Evolutionary conservation across 2,797 vertebrate species (phyloP).

Genomic region (Hipposideros larvatus): DNA sequence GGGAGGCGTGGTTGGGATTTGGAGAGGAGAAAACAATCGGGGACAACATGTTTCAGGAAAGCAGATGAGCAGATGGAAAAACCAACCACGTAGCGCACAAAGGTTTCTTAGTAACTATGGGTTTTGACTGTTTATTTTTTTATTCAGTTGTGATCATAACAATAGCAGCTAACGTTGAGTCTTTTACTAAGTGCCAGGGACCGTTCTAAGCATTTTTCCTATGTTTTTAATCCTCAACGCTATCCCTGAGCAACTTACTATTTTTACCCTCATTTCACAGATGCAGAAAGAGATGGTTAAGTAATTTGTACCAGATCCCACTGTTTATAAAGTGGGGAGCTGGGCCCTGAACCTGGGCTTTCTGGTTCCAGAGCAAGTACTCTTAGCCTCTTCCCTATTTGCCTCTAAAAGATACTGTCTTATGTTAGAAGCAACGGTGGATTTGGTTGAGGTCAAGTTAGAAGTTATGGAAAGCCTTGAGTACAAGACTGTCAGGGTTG

Average conservation of each 20-base stretch:
- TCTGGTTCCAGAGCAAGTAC: not conserved
- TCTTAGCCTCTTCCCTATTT: not conserved
- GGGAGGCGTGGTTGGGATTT: not conserved
- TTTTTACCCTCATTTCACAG: slow-evolving; percentile 6
- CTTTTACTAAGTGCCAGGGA: not conserved
- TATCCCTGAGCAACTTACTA: not conserved
- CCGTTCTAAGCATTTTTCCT: not conserved
- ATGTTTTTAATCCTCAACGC: not conserved
- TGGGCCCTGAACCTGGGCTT: not conserved
- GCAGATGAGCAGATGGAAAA: not conserved
- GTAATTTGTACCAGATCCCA: not conserved
- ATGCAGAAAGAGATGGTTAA: not conserved
- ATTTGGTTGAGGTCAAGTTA: not conserved
- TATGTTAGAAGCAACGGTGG: not conserved
- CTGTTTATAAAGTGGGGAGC: not conserved
- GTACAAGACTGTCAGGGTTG: not conserved
- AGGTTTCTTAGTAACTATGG: not conserved
- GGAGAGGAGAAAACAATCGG: not conserved
- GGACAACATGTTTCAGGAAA: not conserved
- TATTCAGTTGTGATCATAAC: not conserved
- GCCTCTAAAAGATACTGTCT: not conserved
- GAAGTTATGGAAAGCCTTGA: not conserved
- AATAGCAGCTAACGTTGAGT: not conserved
- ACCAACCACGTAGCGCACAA: not conserved
- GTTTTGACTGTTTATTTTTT: slow-evolving; percentile 34